A percentile compares a stretch with the other conserved stretches of the same genome.
Conservation (phyloP, 2,797 vertebrate species). For the Diplodus sargus region DNA sequence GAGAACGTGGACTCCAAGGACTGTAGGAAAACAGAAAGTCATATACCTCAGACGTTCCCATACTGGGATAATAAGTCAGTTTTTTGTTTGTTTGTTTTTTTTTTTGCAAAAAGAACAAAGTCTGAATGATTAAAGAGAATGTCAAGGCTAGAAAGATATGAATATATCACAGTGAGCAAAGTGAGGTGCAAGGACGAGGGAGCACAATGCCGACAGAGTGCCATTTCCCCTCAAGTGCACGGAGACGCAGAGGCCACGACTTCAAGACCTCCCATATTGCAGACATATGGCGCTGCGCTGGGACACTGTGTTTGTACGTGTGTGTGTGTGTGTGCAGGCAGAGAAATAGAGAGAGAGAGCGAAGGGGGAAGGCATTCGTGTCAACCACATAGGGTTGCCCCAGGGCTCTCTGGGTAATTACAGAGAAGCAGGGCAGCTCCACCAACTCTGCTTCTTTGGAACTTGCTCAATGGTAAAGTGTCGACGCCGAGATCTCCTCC, state of each 20-base stretch:
- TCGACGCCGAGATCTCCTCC: constrained; percentile 50
- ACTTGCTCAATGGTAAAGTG: constrained; percentile 44
- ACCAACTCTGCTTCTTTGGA: constrained; percentile 63
- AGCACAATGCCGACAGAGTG: constrained; percentile 29
- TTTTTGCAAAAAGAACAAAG: constrained; percentile 43
- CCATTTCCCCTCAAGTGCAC: constrained; percentile 54
- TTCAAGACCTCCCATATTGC: constrained; percentile 78
- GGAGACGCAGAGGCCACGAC: constrained; percentile 46
- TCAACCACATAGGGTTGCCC: constrained; percentile 74
- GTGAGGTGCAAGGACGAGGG: constrained; percentile 17
- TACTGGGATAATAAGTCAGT: constrained; percentile 28
- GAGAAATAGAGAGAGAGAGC: constrained; percentile 32
- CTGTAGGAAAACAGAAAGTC: not conserved
- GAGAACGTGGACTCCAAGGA: constrained; percentile 1
- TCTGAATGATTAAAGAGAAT: constrained; percentile 54
- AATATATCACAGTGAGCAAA: constrained; percentile 21
- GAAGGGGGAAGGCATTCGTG: constrained; percentile 55
- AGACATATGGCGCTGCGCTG: constrained; percentile 71
- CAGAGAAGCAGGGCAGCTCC: constrained; percentile 73
- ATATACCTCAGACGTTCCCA: constrained; percentile 36
- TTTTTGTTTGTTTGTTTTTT: not conserved
- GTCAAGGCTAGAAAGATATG: constrained; percentile 27
- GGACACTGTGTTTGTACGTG: constrained; percentile 35
- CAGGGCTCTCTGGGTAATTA: constrained; percentile 79
- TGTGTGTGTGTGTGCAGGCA: constrained; percentile 24